Evolutionary conservation across 2,888 invertebrate genomes (phyloP).

Genomic region (Actias luna): DNA sequence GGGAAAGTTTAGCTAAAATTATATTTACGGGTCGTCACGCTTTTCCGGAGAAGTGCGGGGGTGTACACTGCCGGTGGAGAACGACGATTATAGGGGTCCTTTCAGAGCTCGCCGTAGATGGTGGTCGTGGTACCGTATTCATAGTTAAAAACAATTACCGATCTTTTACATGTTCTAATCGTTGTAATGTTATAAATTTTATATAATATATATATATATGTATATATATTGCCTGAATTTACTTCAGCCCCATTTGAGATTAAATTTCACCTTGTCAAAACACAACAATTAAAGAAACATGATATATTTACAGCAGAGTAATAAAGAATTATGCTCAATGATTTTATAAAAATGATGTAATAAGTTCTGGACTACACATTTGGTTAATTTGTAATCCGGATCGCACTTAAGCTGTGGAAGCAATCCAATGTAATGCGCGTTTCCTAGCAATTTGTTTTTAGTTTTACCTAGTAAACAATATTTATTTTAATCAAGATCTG

Average conservation of each 20-base stretch:
- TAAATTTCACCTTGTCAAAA: too few relatives aligned
- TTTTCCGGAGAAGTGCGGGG: slow-evolving; percentile 58
- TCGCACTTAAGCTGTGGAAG: slow-evolving; percentile 77
- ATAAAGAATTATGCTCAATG: neutral
- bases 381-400: slow-evolving; percentile 66
- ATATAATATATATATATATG: too few relatives aligned
- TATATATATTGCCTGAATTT: neutral
- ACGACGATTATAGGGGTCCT: slow-evolving; percentile 76
- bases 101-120: slow-evolving; percentile 67
- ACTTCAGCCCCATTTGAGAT: too few relatives aligned
- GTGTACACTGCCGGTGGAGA: slow-evolving; percentile 40
- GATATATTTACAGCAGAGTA: neutral
- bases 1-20: slow-evolving; percentile 80
- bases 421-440: slow-evolving; percentile 69
- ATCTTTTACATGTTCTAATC: too few relatives aligned
- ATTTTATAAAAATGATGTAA: neutral
- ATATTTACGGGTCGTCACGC: slow-evolving; percentile 83
- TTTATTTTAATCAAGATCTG: neutral
- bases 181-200: neutral
- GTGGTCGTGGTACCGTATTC: slow-evolving; percentile 51
- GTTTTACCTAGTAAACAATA: slow-evolving; percentile 57
- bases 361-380: slow-evolving; percentile 51
- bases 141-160: slow-evolving; percentile 38
- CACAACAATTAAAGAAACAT: slow-evolving; percentile 9
- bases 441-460: slow-evolving; percentile 67